Conservation (phyloP, 2,888 invertebrate genomes). For the Piscicola geometra region DNA sequence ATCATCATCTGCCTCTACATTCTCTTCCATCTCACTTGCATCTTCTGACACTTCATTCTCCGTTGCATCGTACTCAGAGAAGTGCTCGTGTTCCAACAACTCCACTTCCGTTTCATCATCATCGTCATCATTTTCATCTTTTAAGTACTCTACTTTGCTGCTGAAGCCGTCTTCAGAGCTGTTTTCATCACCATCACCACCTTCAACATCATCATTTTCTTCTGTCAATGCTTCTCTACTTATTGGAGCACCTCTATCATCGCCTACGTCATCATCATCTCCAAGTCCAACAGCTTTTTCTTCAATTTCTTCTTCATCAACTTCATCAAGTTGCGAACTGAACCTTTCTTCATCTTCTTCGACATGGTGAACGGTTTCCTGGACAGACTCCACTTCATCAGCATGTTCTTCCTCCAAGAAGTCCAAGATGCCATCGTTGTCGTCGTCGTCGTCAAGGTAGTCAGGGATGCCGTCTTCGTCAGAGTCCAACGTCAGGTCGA, state of each 20-base stretch:
- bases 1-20: too few relatives aligned
- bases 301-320: slow-evolving; percentile 40
- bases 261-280: slow-evolving; percentile 38
- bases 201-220: slow-evolving; percentile 9
- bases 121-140: slow-evolving; percentile 28
- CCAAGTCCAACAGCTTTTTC: slow-evolving; percentile 41
- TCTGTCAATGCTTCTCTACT: not conserved
- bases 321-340: slow-evolving; percentile 26
- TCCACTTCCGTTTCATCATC: slow-evolving; percentile 23
- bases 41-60: slow-evolving; percentile 44
- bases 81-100: too few relatives aligned
- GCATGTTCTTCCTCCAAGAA: slow-evolving; percentile 32
- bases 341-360: not conserved
- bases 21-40: slow-evolving; percentile 5
- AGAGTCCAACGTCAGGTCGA: slow-evolving; percentile 3
- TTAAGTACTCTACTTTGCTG: too few relatives aligned
- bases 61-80: slow-evolving; percentile 32
- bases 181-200: too few relatives aligned
- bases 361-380: slow-evolving; percentile 20
- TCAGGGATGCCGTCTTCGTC: slow-evolving; percentile 34
- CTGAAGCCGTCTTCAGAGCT: slow-evolving; percentile 39
- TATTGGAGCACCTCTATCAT: slow-evolving; percentile 43
- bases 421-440: slow-evolving; percentile 39
- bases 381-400: slow-evolving; percentile 34
- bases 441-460: slow-evolving; percentile 39